Percentiles rank a stretch among this genome's conserved stretches.
Conservation (phyloP, 2,113 vertebrate genomes). For the Scalopus aquaticus region DNA sequence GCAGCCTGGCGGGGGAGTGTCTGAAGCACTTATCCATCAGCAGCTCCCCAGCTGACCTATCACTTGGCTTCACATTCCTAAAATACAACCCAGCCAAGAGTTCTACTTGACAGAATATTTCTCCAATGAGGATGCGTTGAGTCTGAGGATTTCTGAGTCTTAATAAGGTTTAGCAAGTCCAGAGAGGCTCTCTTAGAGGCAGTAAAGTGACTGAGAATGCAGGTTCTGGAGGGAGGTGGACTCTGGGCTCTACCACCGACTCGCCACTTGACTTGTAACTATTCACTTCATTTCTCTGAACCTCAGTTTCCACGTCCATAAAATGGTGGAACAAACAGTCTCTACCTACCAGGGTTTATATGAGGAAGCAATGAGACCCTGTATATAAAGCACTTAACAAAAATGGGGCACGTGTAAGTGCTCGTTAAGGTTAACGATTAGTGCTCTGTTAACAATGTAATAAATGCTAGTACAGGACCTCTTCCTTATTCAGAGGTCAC, state of each 20-base stretch:
- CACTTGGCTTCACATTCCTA: background rate
- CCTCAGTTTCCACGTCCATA: slow-evolving; percentile 19
- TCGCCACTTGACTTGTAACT: background rate
- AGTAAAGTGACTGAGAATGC: background rate
- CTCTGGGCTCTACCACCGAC: background rate
- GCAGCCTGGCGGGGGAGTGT: background rate
- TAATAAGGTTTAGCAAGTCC: slow-evolving; percentile 8
- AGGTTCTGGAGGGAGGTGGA: background rate
- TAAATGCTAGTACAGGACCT: background rate
- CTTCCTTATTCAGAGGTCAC: slow-evolving; percentile 32
- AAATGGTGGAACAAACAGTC: background rate
- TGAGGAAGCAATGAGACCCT: background rate
- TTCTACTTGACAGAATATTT: background rate
- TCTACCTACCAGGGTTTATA: background rate
- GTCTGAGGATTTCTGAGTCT: background rate
- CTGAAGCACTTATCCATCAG: background rate
- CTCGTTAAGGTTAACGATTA: slow-evolving; percentile 16
- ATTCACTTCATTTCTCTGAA: slow-evolving; percentile 18
- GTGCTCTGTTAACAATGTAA: background rate
- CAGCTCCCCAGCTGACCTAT: background rate
- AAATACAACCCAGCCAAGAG: slow-evolving; percentile 26
- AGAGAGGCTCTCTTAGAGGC: background rate
- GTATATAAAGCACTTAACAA: background rate
- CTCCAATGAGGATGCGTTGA: background rate
- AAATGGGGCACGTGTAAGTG: background rate